These are phyloP conservation scores for Cartodere bifasciata DNA, from an alignment of 2,888 invertebrate species.

Conservation along the genomic window DNA sequence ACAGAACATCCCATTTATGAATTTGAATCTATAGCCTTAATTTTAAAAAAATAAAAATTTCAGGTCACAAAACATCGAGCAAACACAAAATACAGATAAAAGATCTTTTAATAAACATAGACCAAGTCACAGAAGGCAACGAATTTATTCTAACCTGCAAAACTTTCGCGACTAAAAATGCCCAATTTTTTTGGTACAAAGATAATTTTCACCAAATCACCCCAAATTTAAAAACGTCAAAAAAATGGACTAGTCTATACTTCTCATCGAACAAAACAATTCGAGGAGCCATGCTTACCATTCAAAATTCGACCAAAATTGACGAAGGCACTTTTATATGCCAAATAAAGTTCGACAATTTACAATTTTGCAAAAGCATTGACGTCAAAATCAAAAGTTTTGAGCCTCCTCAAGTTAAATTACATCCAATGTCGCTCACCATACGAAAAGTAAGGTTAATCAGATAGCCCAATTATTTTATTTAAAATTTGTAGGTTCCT, in stretches of 20 bases:
- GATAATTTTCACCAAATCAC: not conserved
- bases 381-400: not conserved
- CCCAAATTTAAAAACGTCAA: not conserved
- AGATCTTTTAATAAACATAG: too few relatives aligned
- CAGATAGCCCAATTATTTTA: too few relatives aligned
- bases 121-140: not conserved
- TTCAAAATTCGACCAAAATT: not conserved
- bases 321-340: not conserved
- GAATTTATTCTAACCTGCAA: not conserved
- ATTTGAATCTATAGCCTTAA: too few relatives aligned
- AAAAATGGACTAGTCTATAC: not conserved
- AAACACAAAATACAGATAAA: too few relatives aligned
- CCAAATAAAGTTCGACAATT: not conserved
- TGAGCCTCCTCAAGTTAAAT: not conserved
- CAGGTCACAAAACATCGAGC: too few relatives aligned
- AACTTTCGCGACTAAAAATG: not conserved
- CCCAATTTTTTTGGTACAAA: not conserved
- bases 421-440: not conserved
- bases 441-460: not conserved
- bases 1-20: too few relatives aligned
- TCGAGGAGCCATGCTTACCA: not conserved
- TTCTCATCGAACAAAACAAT: not conserved
- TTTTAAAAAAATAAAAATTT: too few relatives aligned
- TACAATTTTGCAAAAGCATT: not conserved
- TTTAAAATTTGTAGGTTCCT: too few relatives aligned